phyloP scores from a whole-genome alignment of 2,113 vertebrate species.

The Antechinus stuartii region DNA sequence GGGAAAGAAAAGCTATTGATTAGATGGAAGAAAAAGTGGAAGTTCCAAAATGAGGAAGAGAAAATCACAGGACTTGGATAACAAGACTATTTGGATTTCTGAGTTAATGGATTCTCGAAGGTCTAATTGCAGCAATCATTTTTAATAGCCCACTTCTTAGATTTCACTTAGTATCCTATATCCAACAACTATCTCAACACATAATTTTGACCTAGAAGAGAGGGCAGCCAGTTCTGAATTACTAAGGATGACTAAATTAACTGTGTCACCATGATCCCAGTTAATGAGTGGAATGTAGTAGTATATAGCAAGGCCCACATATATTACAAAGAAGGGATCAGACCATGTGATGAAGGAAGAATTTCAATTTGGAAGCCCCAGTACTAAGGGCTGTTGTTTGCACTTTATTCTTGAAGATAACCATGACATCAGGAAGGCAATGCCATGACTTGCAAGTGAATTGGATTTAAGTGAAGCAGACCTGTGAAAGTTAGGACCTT shows the following conservation, averaged over 20 bases:
- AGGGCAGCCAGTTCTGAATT: neutral
- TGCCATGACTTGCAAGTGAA: too few species aligned
- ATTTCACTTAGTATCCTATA: neutral
- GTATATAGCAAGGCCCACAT: neutral
- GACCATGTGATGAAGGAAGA: neutral
- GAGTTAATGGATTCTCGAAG: neutral
- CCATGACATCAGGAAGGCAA: too few species aligned
- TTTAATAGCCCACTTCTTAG: neutral
- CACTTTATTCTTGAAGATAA: too few species aligned
- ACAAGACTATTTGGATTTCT: neutral
- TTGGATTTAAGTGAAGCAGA: too few species aligned
- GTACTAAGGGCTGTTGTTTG: neutral
- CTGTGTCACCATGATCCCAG: neutral
- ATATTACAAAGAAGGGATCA: neutral
- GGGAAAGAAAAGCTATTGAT: neutral
- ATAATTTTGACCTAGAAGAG: neutral
- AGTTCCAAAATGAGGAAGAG: neutral
- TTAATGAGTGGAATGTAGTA: neutral
- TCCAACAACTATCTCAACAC: neutral
- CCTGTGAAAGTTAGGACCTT: too few species aligned
- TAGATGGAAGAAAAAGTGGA: neutral
- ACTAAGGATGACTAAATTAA: neutral
- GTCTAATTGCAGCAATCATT: neutral
- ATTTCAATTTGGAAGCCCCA: neutral
- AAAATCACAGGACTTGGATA: neutral